Evolutionary conservation across 2,797 vertebrate genomes (phyloP).

Genomic region (Xiphorhynchus erythropygius): DNA sequence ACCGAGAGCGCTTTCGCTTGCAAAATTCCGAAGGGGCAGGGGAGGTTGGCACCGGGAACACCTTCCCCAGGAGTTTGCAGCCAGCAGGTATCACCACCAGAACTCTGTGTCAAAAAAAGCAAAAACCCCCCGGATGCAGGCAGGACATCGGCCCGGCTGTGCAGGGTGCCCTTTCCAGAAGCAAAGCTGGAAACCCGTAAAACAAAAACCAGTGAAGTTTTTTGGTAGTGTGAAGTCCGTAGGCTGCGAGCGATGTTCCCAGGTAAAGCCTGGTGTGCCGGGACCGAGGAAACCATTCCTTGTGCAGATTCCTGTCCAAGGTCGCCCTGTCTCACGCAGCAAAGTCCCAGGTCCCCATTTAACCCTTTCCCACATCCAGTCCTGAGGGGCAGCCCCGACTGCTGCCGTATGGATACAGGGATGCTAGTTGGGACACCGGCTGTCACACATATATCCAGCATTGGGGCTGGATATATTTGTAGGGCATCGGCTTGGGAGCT

Average conservation of each 20-base stretch:
- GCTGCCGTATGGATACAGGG: accelerated
- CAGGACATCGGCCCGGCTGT: accelerated
- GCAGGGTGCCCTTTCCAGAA: neutral
- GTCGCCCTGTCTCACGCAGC: neutral
- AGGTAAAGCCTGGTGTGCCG: neutral
- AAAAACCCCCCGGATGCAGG: neutral
- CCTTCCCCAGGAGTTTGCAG: neutral
- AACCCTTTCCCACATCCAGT: neutral
- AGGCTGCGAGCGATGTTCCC: neutral
- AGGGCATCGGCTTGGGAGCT: neutral
- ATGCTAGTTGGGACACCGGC: accelerated
- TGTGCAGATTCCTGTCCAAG: neutral
- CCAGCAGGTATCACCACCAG: neutral
- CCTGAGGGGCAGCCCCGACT: accelerated
- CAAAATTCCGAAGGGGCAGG: accelerated
- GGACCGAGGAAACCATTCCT: neutral
- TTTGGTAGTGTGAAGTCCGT: neutral
- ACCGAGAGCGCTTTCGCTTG: accelerated
- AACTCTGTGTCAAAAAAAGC: neutral
- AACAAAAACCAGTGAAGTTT: neutral
- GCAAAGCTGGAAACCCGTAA: neutral
- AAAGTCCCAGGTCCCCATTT: accelerated
- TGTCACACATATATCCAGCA: accelerated
- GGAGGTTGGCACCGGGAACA: accelerated
- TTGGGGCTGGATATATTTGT: neutral